Base-by-base conservation (phyloP, 1,140 invertebrate genomes). In the Zaprionus lachaisei region DNA sequence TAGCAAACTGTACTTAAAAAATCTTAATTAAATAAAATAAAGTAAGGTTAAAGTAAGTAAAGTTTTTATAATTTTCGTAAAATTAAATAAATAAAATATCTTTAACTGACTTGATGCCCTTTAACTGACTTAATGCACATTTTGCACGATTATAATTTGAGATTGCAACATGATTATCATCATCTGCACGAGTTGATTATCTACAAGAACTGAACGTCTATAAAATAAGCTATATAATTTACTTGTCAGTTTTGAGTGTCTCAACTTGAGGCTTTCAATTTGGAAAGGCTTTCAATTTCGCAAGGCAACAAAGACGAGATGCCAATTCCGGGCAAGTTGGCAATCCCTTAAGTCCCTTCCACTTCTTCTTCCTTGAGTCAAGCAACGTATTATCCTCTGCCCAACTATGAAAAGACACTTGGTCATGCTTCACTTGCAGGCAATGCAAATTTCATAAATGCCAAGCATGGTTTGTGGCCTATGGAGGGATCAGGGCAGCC, bases 391-490 rank as follows among this genome's bases (percentile, higher is more conserved):
- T 47, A 47, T 47, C 41, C 41, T 47, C n/a, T 17, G 41, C 1
- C 41, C 41, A 47, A 51, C 47, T 49, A 22, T 17, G 41, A 47
- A 47, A 47, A 20, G 41, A 47, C 41, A 47, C 41, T 47, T 47
- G 6, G 41, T 7, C 47, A 51, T 51, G 47, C 47, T 22, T 51
- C 47, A 51, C 17, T 54, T 70, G 77, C 77, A 63, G 38, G 49
- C 70, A 47, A 66, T 80, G 72, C 72, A 80, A 79, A 76, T 72
- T 79, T 67, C 72, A 80, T 65, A 83, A 79, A 75, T 75, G 62
- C 20, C 70, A 62, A 24, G 20, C 20, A 20, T 51, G 47, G 47
- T 51, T 24, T 51, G 41, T 47, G 41, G 41, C n/a, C 41, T 17
- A 44, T 44, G 41, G 6, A n/a, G 15, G 14, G 15, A 41, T 7